Evolutionary conservation across 2,797 vertebrate genomes (phyloP).

Genomic region (Lepidocolaptes lacrymiger): DNA sequence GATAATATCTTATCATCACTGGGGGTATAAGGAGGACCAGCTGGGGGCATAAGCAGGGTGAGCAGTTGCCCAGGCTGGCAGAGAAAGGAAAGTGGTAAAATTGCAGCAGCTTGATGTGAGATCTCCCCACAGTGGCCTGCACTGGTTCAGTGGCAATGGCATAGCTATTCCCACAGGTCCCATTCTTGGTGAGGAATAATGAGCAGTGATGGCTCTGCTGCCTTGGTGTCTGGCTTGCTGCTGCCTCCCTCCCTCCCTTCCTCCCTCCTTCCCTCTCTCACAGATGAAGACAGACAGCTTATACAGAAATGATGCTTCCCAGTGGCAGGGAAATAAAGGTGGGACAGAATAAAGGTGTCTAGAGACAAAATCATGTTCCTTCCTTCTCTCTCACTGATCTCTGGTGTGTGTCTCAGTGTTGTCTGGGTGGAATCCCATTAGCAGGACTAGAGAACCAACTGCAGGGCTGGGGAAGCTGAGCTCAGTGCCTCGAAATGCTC

Average conservation of each 20-base stretch:
- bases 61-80: accelerated
- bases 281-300: neutral
- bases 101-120: neutral
- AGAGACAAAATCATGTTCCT: neutral
- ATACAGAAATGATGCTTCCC: neutral
- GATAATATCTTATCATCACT: neutral
- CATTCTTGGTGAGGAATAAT: neutral
- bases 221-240: neutral
- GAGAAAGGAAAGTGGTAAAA: neutral
- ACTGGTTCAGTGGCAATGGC: neutral
- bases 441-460: neutral
- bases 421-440: neutral
- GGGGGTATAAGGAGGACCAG: neutral
- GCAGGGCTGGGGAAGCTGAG: neutral
- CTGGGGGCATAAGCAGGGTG: neutral
- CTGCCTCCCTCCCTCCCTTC: neutral
- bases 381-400: neutral
- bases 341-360: neutral
- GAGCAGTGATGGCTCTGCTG: neutral
- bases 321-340: neutral
- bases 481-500: neutral
- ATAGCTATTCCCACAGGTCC: neutral
- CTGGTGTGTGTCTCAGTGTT: neutral
- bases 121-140: neutral
- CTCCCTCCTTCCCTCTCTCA: neutral